Percentiles rank a stretch among this genome's conserved stretches.
Evolutionary conservation across 92 coral and sea anemone species (phyloP).

Genomic region (Phenganax marumi): DNA sequence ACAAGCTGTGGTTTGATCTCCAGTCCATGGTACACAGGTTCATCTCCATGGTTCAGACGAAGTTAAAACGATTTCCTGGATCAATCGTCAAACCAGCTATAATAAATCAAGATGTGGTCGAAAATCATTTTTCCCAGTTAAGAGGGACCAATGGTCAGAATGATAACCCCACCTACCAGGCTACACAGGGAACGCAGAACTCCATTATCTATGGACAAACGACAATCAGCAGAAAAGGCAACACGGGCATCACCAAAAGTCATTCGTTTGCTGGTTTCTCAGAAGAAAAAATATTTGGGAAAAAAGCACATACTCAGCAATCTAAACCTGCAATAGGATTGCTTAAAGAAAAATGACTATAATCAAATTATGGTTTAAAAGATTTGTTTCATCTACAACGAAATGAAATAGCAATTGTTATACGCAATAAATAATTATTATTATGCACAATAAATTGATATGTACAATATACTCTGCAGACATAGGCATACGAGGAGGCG

Average conservation of each 20-base stretch:
- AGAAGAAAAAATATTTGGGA: background rate
- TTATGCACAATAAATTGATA: too few species aligned
- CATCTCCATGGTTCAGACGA: background rate
- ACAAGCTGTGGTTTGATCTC: conserved; percentile 14
- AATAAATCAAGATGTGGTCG: background rate
- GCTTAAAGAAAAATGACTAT: background rate
- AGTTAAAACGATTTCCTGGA: conserved; percentile 4
- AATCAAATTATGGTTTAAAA: too few species aligned
- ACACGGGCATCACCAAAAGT: conserved; percentile 37
- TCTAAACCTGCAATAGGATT: background rate
- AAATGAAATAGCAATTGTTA: too few species aligned
- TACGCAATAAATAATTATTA: too few species aligned
- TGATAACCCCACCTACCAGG: conserved; percentile 53
- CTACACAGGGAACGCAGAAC: conserved; percentile 57
- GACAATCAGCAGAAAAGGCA: conserved; percentile 54
- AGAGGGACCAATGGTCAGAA: conserved; percentile 64
- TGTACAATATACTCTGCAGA: too few species aligned
- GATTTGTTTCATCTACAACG: too few species aligned
- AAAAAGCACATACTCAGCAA: background rate
- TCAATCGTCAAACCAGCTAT: conserved; percentile 13
- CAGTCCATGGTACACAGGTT: conserved; percentile 25
- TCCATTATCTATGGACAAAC: conserved; percentile 59
- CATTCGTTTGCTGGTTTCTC: conserved; percentile 48
- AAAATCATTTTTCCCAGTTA: conserved; percentile 26
- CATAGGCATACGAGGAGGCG: too few species aligned